A percentile compares a stretch with the other conserved stretches of the same genome.
These are phyloP conservation scores for Ischnus inquisitorius DNA, from an alignment of 2,888 invertebrate species.

Conservation along the genomic window DNA sequence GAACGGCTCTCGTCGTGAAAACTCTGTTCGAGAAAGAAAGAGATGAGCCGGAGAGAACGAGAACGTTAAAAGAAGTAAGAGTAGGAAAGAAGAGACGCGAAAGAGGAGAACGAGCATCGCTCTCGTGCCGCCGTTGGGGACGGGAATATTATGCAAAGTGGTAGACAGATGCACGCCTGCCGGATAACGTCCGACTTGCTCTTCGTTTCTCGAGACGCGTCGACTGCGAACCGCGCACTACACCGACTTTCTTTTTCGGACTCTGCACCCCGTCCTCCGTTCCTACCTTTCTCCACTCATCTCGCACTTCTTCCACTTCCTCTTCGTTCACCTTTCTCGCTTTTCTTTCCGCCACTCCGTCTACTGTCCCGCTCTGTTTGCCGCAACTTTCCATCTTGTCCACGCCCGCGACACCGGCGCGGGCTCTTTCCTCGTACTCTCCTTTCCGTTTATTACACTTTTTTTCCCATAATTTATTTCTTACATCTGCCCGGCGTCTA, in stretches of 20 bases:
- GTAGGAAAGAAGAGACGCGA: conserved; percentile 28
- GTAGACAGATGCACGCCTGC: conserved; percentile 78
- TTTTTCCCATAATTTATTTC: conserved; percentile 57
- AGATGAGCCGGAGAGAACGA: conserved; percentile 20
- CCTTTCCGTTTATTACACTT: conserved; percentile 39
- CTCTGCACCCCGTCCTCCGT: conserved; percentile 13
- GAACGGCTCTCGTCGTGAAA: not conserved
- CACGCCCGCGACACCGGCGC: conserved; percentile 54
- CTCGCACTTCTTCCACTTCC: conserved; percentile 59
- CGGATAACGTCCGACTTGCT: conserved; percentile 66
- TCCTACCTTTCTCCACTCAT: conserved; percentile 41
- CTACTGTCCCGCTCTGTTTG: conserved; percentile 56
- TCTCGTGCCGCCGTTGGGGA: conserved; percentile 60
- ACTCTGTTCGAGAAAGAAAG: conserved; percentile 18
- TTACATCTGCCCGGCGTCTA: conserved; percentile 52
- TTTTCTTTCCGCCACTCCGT: conserved; percentile 60
- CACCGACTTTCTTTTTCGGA: conserved; percentile 58
- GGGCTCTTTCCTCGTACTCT: conserved; percentile 30
- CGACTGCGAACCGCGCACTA: conserved; percentile 33
- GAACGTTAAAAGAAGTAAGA: conserved; percentile 35
- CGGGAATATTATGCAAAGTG: conserved; percentile 80
- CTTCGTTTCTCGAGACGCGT: conserved; percentile 58
- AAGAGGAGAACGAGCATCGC: conserved; percentile 66
- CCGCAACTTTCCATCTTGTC: conserved; percentile 63
- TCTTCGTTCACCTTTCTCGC: conserved; percentile 62